A percentile compares a stretch with the other conserved stretches of the same genome.
phyloP scores from a whole-genome alignment of 2,113 vertebrate genomes.

The Gallinago media region DNA sequence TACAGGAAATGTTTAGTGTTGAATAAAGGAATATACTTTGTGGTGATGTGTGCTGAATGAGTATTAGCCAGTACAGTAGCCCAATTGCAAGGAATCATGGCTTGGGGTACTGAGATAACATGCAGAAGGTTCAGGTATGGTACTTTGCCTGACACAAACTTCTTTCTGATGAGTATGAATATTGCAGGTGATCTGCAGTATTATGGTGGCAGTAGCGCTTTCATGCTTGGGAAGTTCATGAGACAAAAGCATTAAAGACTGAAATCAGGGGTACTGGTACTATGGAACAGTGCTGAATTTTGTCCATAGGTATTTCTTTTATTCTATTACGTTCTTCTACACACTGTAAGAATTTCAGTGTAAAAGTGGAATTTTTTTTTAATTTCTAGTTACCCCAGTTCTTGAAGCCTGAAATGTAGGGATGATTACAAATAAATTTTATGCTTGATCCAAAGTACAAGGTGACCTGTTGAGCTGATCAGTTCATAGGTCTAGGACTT shows the following conservation, averaged over 20 bases:
- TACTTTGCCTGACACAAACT: background rate
- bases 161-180: background rate
- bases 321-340: background rate
- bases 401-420: background rate
- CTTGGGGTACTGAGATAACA: background rate
- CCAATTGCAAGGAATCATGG: background rate
- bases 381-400: background rate
- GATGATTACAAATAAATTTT: background rate
- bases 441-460: background rate
- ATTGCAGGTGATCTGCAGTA: background rate
- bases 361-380: background rate
- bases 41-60: background rate
- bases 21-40: background rate
- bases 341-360: background rate
- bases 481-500: background rate
- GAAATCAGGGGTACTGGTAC: accelerated
- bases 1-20: background rate
- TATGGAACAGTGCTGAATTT: background rate
- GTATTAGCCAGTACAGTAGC: background rate
- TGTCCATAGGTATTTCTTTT: background rate
- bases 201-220: background rate
- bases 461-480: background rate
- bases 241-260: background rate
- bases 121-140: background rate
- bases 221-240: background rate